These are phyloP conservation scores for Paramacrobiotus metropolitanus DNA, from an alignment of 1,140 invertebrate species.

Conservation along the genomic window DNA sequence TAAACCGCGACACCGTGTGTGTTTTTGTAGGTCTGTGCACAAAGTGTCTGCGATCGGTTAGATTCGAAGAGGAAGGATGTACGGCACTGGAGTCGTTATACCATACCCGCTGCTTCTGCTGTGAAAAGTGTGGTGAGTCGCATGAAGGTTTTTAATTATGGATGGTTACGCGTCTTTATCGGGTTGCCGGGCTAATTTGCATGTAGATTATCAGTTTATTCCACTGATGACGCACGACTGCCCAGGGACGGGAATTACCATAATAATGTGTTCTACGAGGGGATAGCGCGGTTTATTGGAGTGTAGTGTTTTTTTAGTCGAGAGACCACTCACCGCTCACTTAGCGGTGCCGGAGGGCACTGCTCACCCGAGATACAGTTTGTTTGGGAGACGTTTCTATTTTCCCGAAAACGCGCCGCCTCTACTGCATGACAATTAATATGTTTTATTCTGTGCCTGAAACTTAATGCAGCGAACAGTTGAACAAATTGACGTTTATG, in stretches of 20 bases:
- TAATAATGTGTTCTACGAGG: too few species aligned
- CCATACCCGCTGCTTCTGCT: constrained; percentile 82
- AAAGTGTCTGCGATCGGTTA: constrained; percentile 63
- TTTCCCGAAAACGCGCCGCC: too few species aligned
- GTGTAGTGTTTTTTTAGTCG: neutral
- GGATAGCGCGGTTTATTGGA: too few species aligned
- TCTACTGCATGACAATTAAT: too few species aligned
- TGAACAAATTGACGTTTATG: too few species aligned
- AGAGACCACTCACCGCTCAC: too few species aligned
- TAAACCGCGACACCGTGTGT: constrained; percentile 6
- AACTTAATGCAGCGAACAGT: too few species aligned
- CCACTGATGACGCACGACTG: neutral
- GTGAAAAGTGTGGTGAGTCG: constrained; percentile 49
- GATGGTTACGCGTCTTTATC: neutral
- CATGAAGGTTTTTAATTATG: neutral
- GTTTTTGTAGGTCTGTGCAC: constrained; percentile 44
- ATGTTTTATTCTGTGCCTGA: too few species aligned
- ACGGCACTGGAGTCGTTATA: constrained; percentile 88
- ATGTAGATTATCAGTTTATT: neutral
- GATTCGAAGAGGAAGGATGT: constrained; percentile 74
- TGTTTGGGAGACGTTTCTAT: too few species aligned
- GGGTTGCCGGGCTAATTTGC: neutral
- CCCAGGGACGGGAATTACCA: too few species aligned
- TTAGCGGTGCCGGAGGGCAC: too few species aligned
- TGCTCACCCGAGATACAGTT: too few species aligned